These are phyloP conservation scores for Ovis aries DNA, from an alignment of 2,113 vertebrate species.

Conservation along the genomic window DNA sequence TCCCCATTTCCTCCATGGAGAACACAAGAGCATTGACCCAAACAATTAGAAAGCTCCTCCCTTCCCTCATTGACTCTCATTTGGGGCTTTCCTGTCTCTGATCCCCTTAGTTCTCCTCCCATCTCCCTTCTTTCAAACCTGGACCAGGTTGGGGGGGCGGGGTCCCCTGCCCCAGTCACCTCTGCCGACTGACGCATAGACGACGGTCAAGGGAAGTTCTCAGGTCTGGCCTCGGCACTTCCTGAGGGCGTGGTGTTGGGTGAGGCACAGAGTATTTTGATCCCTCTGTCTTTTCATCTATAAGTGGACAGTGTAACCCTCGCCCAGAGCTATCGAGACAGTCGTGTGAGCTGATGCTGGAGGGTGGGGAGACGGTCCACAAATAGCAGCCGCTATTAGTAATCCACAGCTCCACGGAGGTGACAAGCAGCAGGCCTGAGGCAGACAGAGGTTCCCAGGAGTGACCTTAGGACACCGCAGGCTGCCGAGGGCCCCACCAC, in stretches of 20 bases:
- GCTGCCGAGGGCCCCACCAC: neutral
- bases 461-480: neutral
- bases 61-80: rapidly evolving
- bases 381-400: neutral
- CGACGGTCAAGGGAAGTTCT: neutral
- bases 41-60: neutral
- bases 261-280: too few relatives aligned
- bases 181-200: neutral
- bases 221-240: rapidly evolving
- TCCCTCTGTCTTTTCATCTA: neutral
- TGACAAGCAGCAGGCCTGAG: too few relatives aligned
- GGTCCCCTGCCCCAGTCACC: neutral
- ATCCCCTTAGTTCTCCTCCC: neutral
- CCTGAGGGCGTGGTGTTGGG: neutral
- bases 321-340: neutral
- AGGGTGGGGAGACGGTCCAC: neutral
- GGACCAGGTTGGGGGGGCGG: rapidly evolving
- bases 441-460: neutral
- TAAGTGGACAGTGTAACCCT: neutral
- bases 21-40: neutral
- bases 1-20: rapidly evolving
- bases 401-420: neutral
- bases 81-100: neutral
- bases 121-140: neutral
- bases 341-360: neutral